Conservation (phyloP, 2,888 invertebrate genomes). For the Melangyna quadrimaculata region DNA sequence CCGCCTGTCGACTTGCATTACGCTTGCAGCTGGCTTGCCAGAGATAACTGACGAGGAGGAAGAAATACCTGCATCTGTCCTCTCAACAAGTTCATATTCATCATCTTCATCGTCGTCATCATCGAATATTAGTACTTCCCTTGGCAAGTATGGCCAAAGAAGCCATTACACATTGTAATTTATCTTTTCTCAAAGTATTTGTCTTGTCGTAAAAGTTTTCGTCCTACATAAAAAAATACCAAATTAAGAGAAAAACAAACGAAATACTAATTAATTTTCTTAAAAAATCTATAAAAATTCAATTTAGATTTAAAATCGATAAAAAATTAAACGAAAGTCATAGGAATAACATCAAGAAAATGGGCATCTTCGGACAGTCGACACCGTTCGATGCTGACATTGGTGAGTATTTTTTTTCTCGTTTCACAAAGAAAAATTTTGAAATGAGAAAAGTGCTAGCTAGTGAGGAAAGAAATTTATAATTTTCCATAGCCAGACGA, state of each 20-base stretch:
- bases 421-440: constrained; percentile 73
- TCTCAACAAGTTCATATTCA: too few species aligned
- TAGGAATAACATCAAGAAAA: constrained; percentile 77
- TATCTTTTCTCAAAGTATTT: constrained; percentile 43
- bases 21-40: too few species aligned
- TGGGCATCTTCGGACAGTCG: constrained; percentile 88
- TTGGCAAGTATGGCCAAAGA: too few species aligned
- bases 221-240: not conserved
- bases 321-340: constrained; percentile 58
- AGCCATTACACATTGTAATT: too few species aligned
- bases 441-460: constrained; percentile 18
- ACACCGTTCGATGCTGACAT: constrained; percentile 92
- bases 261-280: not conserved
- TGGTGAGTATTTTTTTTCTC: constrained; percentile 83
- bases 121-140: too few species aligned
- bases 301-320: not conserved
- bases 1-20: too few species aligned
- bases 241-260: constrained; percentile 16
- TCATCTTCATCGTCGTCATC: too few species aligned
- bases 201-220: constrained; percentile 44
- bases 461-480: constrained; percentile 29
- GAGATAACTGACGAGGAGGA: too few species aligned
- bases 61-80: too few species aligned
- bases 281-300: not conserved
- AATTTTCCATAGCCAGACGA: constrained; percentile 55